Base-by-base conservation (phyloP, 2,113 vertebrate genomes). In the Ascaphus truei region DNA sequence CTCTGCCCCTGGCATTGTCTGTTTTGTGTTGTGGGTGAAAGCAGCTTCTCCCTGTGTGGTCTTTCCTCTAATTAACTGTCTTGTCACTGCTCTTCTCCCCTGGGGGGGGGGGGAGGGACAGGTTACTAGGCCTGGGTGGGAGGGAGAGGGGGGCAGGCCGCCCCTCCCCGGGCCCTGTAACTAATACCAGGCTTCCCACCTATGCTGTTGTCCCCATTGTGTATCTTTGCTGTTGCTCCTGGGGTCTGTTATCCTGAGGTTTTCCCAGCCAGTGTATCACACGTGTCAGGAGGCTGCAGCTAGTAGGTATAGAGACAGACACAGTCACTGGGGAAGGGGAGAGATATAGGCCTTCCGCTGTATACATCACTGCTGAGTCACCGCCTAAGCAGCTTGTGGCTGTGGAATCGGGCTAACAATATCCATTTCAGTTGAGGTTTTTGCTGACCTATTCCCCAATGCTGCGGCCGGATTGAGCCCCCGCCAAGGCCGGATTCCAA, bases 31-130 rank as follows among this genome's bases (percentile, higher is more conserved):
- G 48, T 20, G 47, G 47, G 31, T 37, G 31, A 51, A 30, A 50
- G 60, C 27, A 5, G 52, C 2, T 15, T 41, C 67, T 69, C 8
- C 25, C 34, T 61, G 67, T 58, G 67, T 69, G 67, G 67, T 69
- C 67, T 27, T 47, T 12, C 22, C 29, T 30, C 33, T 39, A 48
- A 69, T 69, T 68, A 59, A 68, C 43, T 68, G 41, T 69, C 67
- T 69, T 69, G 67, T 69, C 67, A 61, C 57, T 23, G 23, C 43
- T 27, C 53, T 29, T 50, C 66, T 51, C 11, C 43, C 55, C 56
- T 39, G 23, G 66, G 26, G 66, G 56, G 23, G 41, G 43, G 60
- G 43, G 23, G 66, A 18, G 66, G 56, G 23, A 52, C 56, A 68
- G 43, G 55, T 39, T 36, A 7, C 64, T 65, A 45, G 23, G 7